phyloP scores from a whole-genome alignment of 2,888 invertebrate genomes.

The Athrips mouffetella region DNA sequence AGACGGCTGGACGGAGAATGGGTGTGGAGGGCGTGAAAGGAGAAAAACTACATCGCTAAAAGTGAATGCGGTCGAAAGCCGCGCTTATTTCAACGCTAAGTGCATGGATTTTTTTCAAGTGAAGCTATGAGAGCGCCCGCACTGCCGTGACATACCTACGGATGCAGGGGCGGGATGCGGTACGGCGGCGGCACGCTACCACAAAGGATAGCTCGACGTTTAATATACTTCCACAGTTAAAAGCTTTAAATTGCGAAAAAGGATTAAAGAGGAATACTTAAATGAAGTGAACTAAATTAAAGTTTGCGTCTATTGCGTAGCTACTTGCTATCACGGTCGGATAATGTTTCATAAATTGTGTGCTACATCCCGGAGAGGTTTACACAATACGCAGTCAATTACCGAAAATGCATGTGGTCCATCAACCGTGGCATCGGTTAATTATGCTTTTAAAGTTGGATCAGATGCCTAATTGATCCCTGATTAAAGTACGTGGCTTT shows the following conservation, averaged over 20 bases:
- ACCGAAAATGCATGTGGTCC: constrained; percentile 43
- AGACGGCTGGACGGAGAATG: constrained; percentile 66
- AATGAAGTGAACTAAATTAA: no score
- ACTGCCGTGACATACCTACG: constrained; percentile 9
- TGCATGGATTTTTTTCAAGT: constrained; percentile 77
- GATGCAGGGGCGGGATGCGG: constrained; percentile 4
- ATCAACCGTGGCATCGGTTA: constrained; percentile 40
- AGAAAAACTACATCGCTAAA: constrained; percentile 78
- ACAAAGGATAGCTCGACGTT: constrained; percentile 10
- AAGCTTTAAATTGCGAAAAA: constrained; percentile 7
- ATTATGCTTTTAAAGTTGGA: constrained; percentile 55
- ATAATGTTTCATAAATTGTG: no score
- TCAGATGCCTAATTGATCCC: constrained; percentile 45
- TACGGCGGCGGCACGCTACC: constrained; percentile 2
- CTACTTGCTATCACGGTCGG: no score
- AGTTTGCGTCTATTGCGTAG: neutral
- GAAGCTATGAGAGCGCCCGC: constrained; percentile 54
- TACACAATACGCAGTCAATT: constrained; percentile 42
- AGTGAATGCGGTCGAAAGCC: constrained; percentile 79
- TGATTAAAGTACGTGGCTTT: constrained; percentile 42
- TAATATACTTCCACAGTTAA: constrained; percentile 6
- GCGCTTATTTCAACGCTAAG: constrained; percentile 75
- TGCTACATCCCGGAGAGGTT: no score
- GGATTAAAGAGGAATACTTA: no score
- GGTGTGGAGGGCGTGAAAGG: constrained; percentile 74